Evolutionary conservation across 1,140 invertebrate species (phyloP).

Genomic region (Chionoecetes opilio): DNA sequence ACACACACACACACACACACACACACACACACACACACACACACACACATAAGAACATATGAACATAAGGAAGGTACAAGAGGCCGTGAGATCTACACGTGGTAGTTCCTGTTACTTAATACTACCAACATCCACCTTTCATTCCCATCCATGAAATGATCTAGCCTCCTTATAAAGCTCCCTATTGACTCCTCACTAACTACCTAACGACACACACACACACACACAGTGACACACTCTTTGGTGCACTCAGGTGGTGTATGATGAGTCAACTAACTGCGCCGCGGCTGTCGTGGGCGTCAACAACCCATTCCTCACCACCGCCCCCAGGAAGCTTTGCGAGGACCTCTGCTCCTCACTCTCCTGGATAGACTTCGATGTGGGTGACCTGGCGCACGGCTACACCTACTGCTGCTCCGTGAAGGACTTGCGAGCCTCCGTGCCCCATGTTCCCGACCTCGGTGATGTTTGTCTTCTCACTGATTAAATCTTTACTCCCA

Average conservation of each 20-base stretch:
- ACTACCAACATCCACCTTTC: too few species aligned
- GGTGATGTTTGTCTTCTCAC: constrained; percentile 57
- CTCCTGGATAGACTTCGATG: constrained; percentile 71
- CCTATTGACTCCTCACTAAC: too few species aligned
- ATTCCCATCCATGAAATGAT: too few species aligned
- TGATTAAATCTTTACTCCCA: too few species aligned
- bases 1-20: too few species aligned
- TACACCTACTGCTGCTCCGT: constrained; percentile 79
- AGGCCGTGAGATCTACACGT: too few species aligned
- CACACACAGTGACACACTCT: not conserved
- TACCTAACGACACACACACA: too few species aligned
- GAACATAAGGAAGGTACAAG: too few species aligned
- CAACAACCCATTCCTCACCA: constrained; percentile 68
- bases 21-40: too few species aligned
- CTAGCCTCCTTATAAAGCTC: too few species aligned
- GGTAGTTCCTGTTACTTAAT: too few species aligned
- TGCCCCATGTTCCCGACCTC: constrained; percentile 73
- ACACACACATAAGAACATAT: too few species aligned
- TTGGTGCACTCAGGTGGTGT: constrained; percentile 51
- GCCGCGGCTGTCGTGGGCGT: constrained; percentile 69
- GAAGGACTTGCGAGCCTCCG: constrained; percentile 56
- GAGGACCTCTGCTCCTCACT: constrained; percentile 64
- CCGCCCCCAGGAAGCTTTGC: constrained; percentile 54
- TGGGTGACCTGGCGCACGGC: constrained; percentile 66
- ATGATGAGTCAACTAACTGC: constrained; percentile 52